Base-by-base conservation (phyloP, 1,140 invertebrate species). In the Paraescarpia echinospica region DNA sequence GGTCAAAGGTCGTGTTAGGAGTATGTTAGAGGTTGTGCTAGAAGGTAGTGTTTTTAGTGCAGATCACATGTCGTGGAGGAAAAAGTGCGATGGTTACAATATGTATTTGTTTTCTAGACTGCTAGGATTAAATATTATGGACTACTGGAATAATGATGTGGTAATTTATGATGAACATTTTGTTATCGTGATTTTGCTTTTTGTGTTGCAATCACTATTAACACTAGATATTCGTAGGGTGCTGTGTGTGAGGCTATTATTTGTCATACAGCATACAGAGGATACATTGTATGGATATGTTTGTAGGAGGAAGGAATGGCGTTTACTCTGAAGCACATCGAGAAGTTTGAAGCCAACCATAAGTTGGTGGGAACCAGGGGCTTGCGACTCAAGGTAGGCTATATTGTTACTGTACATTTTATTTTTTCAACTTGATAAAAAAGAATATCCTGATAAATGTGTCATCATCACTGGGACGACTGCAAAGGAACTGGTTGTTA, bases 251-350 rank as follows among this genome's bases (percentile, higher is more conserved):
- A 77, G 18, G 59, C 59, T 31, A 4, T 77, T 27, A 77, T 27
- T 31, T 31, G 27, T 77, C 27, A 77, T 31, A 77, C 22, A 18
- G 2, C 59, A 31, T 77, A 77, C 22, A 77, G 59, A 77, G 22
- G 0, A 77, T 6, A 18, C 14, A 77, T 77, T 77, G 27, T 31
- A 12, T 18, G 2, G 22, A 77, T 77, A 27, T 77, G 59, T 77
- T 27, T 31, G 27, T 18, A 94, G 93, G 92, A 89, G 77, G 93
- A 94, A 92, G 95, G 95, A 4, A 89, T 93, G 77, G 94, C 93
- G 0, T 96, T 95, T 92, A 94, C 92, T 33, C 94, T 95, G 94
- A 93, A 94, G 34, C 95, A 95, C 92, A 96, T 96, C 34, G 93
- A 95, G 93, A 94, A 95, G 91, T 77, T 95, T 4, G 92, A 94